Evolutionary conservation across 2,888 invertebrate genomes (phyloP), one percentile per base, ranked within the genome.

Genomic region (Theretra japonica): DNA sequence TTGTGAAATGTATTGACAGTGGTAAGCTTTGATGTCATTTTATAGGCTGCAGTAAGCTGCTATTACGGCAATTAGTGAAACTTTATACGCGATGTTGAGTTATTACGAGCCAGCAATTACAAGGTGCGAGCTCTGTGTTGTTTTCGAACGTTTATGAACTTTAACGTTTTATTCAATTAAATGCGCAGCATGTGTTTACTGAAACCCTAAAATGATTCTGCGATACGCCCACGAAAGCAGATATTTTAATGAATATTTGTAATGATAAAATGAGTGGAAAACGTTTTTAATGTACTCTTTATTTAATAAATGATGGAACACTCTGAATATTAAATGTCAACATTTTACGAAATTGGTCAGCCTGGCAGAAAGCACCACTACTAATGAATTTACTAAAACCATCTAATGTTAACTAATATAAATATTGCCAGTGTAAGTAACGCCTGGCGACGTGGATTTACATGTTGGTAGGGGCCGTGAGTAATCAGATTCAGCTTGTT

Each of bases 21-120:
- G n/a, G 53, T n/a, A n/a, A 53, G 53, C 53, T 53, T 53, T 53
- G 53, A 53, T 53, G 53, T n/a, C 53, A 53, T 53, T 53, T 53
- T 53, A 53, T n/a, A n/a, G 53, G 53, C 53, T 53, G 53, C 53
- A 53, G 53, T 53, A 6, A n/a, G 19, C 53, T n/a, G 53, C 53
- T 53, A n/a, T 53, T 53, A 53, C 53, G 53, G n/a, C 53, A 53
- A 53, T 53, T 53, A 53, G 53, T 17, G 53, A 7, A 53, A 53
- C 53, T 53, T 6, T 53, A 53, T 53, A 53, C 53, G 53, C 53
- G 19, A 53, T 53, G 53, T n/a, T 53, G 19, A 53, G 50, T 53
- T 53, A 53, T 53, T 53, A 53, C 53, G 53, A n/a, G 53, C 19
- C 19, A 19, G 50, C 53, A 53, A 53, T 53, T 53, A 53, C 53